Evolutionary conservation across 2,113 vertebrate species (phyloP), one percentile per base, ranked within the genome.

Genomic region (Chloropsis hardwickii): DNA sequence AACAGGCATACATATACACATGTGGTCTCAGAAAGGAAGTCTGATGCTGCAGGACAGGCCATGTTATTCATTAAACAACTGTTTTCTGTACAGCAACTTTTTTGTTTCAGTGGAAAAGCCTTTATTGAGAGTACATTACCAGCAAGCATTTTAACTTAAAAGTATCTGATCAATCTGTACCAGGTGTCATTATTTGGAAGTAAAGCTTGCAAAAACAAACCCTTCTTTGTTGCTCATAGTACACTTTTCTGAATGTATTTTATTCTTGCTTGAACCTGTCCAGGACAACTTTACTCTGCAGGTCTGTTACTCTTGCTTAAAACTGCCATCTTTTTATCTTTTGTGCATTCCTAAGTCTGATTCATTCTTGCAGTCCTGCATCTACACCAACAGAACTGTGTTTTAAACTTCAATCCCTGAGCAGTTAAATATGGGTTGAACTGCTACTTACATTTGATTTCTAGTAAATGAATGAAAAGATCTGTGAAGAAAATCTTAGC

Each of bases 121-220:
- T 56, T 87, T 91, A n/a, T 77, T 50, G n/a, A 70, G 39, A 88
- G 51, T 73, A 66, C 15, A 48, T 45, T 72, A 88, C 69, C 31
- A 76, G 71, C 29, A 71, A 67, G 78, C 48, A 61, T 89, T 87
- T 89, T 80, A 72, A 81, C 35, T 73, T 82, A n/a, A 56, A 11
- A 13, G 0, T 60, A 53, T 62, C 60, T 88, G 56, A 86, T 92
- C 35, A 3, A 11, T 94, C 69, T 94, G 92, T 97, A 93, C 37
- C 64, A 42, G 82, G 47, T 97, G 76, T 94, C 92, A 92, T 80
- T 88, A 87, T 58, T 73, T 88, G 65, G 51, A 96, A 96, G 95
- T 94, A 95, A 97, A 97, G 88, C 82, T 95, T 94, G 80, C 67
- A 93, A 92, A 77, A 95, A 58, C 64, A 78, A 95, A 81, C 24